Evolutionary conservation across 2,888 invertebrate genomes (phyloP).

Genomic region (Standfussiana lucernea): DNA sequence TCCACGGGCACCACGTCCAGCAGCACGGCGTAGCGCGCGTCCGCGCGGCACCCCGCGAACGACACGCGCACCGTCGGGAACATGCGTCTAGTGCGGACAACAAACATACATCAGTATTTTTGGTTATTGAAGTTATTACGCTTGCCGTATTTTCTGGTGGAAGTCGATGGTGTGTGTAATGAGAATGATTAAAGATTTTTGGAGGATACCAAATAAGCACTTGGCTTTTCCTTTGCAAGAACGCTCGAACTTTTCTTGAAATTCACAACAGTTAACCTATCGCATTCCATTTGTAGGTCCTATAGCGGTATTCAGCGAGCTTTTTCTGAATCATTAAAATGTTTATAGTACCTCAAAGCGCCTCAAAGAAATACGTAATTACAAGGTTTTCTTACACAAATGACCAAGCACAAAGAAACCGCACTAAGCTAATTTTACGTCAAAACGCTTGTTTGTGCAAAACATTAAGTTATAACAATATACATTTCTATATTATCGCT

Average conservation of each 20-base stretch:
- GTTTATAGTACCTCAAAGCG: neutral
- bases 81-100: conserved; percentile 94
- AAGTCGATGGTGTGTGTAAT: neutral
- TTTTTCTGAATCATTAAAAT: conserved; percentile 39
- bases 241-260: too few species aligned
- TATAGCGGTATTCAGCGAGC: neutral
- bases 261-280: neutral
- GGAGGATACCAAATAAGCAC: neutral
- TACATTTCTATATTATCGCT: conserved; percentile 77
- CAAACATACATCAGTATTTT: neutral
- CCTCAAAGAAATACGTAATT: conserved; percentile 20
- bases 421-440: conserved; percentile 50
- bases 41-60: conserved; percentile 95
- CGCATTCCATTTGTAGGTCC: neutral
- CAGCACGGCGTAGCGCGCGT: conserved; percentile 97
- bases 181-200: neutral
- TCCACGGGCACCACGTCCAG: conserved; percentile 99
- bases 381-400: conserved; percentile 36
- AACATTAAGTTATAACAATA: conserved; percentile 69
- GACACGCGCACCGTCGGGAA: conserved; percentile 99
- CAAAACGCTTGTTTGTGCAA: conserved; percentile 61
- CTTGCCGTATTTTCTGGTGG: neutral
- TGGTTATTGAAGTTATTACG: neutral
- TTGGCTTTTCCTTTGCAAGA: too few species aligned
- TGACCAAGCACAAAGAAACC: conserved; percentile 47